Conservation (phyloP, 2,797 vertebrate species). For the Melopsittacus undulatus region DNA sequence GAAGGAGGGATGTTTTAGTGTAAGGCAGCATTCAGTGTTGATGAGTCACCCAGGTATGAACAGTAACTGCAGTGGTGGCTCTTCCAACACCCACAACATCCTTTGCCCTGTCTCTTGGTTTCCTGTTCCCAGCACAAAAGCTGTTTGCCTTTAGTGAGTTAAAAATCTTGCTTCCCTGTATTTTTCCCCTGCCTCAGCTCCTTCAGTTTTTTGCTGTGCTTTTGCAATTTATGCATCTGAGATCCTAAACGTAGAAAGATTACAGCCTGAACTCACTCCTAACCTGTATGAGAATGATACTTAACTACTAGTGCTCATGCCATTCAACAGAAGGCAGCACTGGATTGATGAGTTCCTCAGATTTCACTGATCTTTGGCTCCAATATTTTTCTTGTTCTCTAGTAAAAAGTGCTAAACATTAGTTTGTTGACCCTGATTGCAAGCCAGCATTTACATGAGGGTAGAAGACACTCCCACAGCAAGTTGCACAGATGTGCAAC, state of each 20-base stretch:
- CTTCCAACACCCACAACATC: background rate
- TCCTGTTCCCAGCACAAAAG: conserved; percentile 26
- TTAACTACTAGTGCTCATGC: background rate
- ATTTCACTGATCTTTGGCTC: background rate
- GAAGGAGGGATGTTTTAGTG: background rate
- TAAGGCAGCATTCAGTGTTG: background rate
- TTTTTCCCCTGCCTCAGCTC: background rate
- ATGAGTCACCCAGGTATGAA: conserved; percentile 11
- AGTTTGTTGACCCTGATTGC: background rate
- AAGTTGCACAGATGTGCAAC: background rate
- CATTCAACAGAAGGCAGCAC: background rate
- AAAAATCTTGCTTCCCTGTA: background rate
- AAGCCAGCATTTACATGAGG: background rate
- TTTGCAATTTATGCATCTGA: background rate
- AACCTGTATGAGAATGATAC: background rate
- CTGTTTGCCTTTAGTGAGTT: background rate
- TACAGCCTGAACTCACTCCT: background rate
- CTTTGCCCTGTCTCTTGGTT: background rate
- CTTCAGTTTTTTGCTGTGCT: background rate
- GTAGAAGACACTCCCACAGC: conserved; percentile 38
- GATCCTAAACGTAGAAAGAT: background rate
- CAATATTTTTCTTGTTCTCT: background rate
- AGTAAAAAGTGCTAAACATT: background rate
- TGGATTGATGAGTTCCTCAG: background rate
- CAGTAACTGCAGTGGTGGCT: background rate